Base-by-base conservation (phyloP, 2,113 vertebrate species). In the Meleagris gallopavo region DNA sequence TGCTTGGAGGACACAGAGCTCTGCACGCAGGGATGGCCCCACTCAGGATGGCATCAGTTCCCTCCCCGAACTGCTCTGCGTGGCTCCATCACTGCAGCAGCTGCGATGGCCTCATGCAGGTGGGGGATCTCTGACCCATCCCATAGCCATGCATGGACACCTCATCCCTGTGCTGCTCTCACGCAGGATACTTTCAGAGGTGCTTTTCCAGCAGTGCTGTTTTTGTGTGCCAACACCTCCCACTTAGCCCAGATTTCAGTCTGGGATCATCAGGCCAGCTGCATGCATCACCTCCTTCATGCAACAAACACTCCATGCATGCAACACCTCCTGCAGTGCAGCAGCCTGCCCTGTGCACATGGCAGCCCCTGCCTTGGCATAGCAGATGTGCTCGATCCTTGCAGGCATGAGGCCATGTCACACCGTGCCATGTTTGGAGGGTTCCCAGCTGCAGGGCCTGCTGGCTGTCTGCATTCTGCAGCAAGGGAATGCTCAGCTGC, bases 371-470 rank as follows among this genome's bases (percentile, higher is more conserved):
- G 0, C 3, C 19, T 19, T 83, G 72, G 58, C 67, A 0, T 8
- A 83, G 66, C 95, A 97, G 94, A 94, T 89, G 89, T 92, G 64
- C 82, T 74, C 6, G 85, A 62, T 89, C 65, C 7, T 11, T 74
- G 89, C 89, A 93, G 95, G 85, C 96, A 95, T 83, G 85, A 94
- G 91, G 91, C 93, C 91, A 2, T 67, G 82, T 88, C 89, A 87
- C 89, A 71, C 15, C 91, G 57, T 3, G 75, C 48, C 72, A 3
- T 69, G 71, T 88, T 79, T 83, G 82, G 82, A 95, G 94, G 82
- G 75, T 66, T 93, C 85, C 87, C 60, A 18, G 32, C 89, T 45
- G 81, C 2, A 2, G 7, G 0, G 11, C 54, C 82, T 92, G 76
- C 78, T 71, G 93, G 85, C 66, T 64, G 30, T 17, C 9, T 30